Conservation (phyloP, 2,113 vertebrate genomes). For the Crotophaga sulcirostris region DNA sequence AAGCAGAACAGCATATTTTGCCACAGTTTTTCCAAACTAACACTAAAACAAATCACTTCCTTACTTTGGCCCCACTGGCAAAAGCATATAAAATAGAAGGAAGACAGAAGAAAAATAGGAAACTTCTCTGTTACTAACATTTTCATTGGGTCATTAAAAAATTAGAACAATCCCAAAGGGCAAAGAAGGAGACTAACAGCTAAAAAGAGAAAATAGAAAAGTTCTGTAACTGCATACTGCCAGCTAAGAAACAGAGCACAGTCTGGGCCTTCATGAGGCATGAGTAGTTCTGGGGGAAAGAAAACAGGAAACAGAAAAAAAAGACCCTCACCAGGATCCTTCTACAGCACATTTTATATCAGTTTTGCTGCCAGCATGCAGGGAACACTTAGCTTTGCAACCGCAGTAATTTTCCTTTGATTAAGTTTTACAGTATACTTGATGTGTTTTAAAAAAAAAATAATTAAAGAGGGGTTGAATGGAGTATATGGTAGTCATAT, state of each 20-base stretch:
- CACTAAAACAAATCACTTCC: background rate
- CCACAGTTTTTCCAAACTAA: background rate
- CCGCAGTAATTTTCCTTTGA: background rate
- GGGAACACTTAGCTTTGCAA: background rate
- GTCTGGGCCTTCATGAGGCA: background rate
- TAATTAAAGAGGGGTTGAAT: background rate
- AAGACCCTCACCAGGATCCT: background rate
- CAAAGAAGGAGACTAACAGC: background rate
- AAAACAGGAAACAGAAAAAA: background rate
- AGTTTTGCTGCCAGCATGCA: background rate
- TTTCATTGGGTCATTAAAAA: background rate
- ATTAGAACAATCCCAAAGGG: background rate
- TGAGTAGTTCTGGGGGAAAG: background rate
- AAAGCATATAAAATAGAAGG: background rate
- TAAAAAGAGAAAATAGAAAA: background rate
- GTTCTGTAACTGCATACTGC: background rate
- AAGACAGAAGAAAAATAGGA: background rate
- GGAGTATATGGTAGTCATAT: background rate
- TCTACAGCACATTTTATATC: background rate
- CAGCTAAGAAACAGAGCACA: background rate
- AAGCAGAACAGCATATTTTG: background rate
- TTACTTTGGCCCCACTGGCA: background rate
- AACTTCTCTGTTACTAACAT: background rate
- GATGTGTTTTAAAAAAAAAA: background rate
- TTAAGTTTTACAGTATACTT: background rate